Evolutionary conservation across 2,888 invertebrate genomes (phyloP), one percentile per base, ranked within the genome.

Genomic region (Carterocephalus palaemon): DNA sequence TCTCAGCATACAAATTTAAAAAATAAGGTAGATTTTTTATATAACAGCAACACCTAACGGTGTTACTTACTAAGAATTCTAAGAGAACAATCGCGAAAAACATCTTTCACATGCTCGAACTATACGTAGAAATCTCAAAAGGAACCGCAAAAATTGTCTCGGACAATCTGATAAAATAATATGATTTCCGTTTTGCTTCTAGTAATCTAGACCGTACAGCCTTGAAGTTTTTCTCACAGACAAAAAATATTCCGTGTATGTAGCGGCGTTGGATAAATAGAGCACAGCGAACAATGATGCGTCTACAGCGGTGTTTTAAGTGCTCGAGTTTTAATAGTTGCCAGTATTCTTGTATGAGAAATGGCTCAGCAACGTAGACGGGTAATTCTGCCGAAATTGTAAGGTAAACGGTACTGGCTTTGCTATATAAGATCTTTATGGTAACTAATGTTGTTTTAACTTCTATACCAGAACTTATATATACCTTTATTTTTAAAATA

Each of bases 231-330:
- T 49, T 48, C 38, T 49, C 19, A 46, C 29, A 51, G 28, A 36
- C 41, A 52, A 46, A 42, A 40, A 49, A 53, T 33, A 29, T 15
- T 20, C 33, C 22, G 28, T 43, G 22, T 73, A 76, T n/a, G 41
- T 73, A 76, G 64, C 75, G 72, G 76, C 67, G 58, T 52, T 51
- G 64, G 70, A 71, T 75, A 82, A 82, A 79, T 79, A 67, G 82
- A 79, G 72, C 82, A 71, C 49, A 62, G 66, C 75, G 76, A 79
- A 83, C 82, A 82, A 81, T 81, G 79, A 77, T 69, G 70, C 72
- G 66, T 65, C 64, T 62, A 62, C 62, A 62, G 50, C 49, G 54
- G 53, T 59, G 54, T 68, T 68, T 67, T 22, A 43, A 22, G 4
- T 42, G 28, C 33, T 10, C 33, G 34, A 15, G 43, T 45, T 71